Conservation (phyloP, 1,140 invertebrate genomes). For the Dendroctonus valens region DNA sequence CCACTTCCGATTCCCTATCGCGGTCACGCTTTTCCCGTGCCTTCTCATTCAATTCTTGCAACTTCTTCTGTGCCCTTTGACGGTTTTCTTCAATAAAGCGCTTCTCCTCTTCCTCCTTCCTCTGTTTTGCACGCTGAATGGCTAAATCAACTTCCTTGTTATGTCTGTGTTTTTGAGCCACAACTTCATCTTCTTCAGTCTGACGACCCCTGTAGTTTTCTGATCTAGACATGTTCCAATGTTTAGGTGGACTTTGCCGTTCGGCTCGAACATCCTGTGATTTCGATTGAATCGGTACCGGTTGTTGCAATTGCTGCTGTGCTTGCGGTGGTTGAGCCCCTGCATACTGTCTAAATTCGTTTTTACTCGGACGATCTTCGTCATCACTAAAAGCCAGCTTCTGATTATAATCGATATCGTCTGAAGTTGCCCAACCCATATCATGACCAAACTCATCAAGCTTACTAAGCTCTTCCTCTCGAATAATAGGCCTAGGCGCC, state of each 20-base stretch:
- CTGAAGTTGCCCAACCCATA: slow-evolving; percentile 86
- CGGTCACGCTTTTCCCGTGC: slow-evolving; percentile 52
- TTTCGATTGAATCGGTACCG: slow-evolving; percentile 26
- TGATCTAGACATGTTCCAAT: slow-evolving; percentile 35
- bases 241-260: slow-evolving; percentile 48
- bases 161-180: slow-evolving; percentile 66
- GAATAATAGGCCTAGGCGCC: slow-evolving; percentile 78
- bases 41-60: slow-evolving; percentile 63
- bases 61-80: slow-evolving; percentile 56
- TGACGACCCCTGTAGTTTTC: slow-evolving; percentile 29
- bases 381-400: slow-evolving; percentile 93
- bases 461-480: slow-evolving; percentile 86
- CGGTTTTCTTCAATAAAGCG: slow-evolving; percentile 62
- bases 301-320: neutral
- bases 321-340: neutral
- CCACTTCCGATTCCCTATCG: slow-evolving; percentile 50
- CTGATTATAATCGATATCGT: slow-evolving; percentile 94
- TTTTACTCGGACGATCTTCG: slow-evolving; percentile 56
- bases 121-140: slow-evolving; percentile 71
- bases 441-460: slow-evolving; percentile 89
- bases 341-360: slow-evolving; percentile 14
- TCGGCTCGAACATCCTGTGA: slow-evolving; percentile 49
- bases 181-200: slow-evolving; percentile 70
- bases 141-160: slow-evolving; percentile 67
- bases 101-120: slow-evolving; percentile 80